Percentiles rank a stretch among this genome's conserved stretches.
Evolutionary conservation across 2,797 vertebrate genomes (phyloP).

Genomic region (Rachycentron canadum): DNA sequence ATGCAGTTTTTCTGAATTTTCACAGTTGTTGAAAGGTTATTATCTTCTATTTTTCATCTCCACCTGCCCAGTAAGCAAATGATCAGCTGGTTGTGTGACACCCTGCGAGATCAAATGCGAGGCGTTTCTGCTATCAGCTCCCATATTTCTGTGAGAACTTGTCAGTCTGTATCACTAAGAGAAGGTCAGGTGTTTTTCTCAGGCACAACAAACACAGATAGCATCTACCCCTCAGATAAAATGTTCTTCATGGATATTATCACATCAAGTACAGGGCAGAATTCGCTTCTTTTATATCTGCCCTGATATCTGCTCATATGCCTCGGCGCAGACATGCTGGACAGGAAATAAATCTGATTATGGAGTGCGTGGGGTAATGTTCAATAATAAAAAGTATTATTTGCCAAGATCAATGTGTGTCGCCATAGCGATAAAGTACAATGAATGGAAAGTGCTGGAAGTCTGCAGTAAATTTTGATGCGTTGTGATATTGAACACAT

Average conservation of each 20-base stretch:
- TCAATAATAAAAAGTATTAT: constrained; percentile 87
- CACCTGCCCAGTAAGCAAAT: constrained; percentile 27
- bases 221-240: constrained; percentile 58
- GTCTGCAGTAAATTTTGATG: constrained; percentile 83
- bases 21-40: not conserved
- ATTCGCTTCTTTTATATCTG: constrained; percentile 50
- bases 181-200: constrained; percentile 70
- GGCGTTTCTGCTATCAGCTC: constrained; percentile 32
- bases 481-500: constrained; percentile 83
- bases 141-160: constrained; percentile 54
- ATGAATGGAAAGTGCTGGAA: constrained; percentile 82
- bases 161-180: constrained; percentile 55
- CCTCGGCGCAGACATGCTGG: constrained; percentile 61
- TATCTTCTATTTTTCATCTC: constrained; percentile 11
- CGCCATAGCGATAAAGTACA: constrained; percentile 81
- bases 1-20: constrained; percentile 20
- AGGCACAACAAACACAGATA: constrained; percentile 64
- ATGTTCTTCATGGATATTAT: constrained; percentile 68
- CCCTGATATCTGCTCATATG: constrained; percentile 64
- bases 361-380: constrained; percentile 79
- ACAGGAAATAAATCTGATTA: constrained; percentile 84
- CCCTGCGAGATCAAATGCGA: constrained; percentile 47
- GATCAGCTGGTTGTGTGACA: constrained; percentile 27
- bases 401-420: constrained; percentile 84
- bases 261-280: constrained; percentile 45